Evolutionary conservation across 2,888 invertebrate genomes (phyloP).

Genomic region (Ganaspis brasiliensis): DNA sequence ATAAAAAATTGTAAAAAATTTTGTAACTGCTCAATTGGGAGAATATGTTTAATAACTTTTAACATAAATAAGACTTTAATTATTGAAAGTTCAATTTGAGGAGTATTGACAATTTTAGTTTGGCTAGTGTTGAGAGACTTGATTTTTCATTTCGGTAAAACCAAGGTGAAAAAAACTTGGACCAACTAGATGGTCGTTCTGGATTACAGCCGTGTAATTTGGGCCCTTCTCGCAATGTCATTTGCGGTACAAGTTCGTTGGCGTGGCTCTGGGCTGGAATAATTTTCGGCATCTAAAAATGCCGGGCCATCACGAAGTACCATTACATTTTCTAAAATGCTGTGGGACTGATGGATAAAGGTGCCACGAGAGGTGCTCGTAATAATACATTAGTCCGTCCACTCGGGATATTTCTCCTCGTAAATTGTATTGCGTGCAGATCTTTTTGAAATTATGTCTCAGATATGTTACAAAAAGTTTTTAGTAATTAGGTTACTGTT

Average conservation of each 20-base stretch:
- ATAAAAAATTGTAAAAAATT: no score
- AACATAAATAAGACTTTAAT: no score
- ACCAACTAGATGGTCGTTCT: constrained; percentile 17
- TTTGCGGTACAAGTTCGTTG: constrained; percentile 10
- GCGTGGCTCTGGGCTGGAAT: constrained; percentile 11
- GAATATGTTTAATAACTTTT: no score
- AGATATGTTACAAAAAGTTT: background rate
- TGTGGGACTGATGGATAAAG: constrained; percentile 17
- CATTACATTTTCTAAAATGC: constrained; percentile 28
- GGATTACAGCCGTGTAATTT: constrained; percentile 39
- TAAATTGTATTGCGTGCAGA: constrained; percentile 33
- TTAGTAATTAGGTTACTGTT: constrained; percentile 1
- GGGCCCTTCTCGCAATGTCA: constrained; percentile 8
- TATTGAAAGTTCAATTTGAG: background rate
- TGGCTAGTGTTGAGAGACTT: no score
- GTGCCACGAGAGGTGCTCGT: constrained; percentile 15
- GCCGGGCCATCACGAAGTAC: constrained; percentile 13
- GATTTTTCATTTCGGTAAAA: no score
- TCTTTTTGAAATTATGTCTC: background rate
- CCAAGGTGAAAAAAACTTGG: background rate
- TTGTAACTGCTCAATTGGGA: no score
- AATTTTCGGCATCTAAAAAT: constrained; percentile 37
- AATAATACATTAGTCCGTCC: constrained; percentile 29
- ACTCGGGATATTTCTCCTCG: background rate
- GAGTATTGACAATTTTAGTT: no score